Evolutionary conservation across 2,113 vertebrate genomes (phyloP), one percentile per base, ranked within the genome.

Genomic region (Brachyhypopomus gauderio): DNA sequence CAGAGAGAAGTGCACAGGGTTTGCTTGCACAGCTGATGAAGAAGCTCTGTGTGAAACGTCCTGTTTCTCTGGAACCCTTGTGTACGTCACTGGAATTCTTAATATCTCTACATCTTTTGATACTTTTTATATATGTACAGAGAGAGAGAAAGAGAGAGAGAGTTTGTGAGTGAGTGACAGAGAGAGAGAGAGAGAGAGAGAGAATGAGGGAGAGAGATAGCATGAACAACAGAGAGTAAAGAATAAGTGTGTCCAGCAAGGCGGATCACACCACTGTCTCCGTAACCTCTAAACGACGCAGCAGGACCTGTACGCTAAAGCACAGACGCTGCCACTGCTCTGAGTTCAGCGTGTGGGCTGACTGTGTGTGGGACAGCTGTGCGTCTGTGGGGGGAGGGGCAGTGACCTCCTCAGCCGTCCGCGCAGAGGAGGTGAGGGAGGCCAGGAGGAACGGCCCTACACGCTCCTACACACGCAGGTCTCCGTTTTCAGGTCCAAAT

Each of bases 401-500:
- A 9, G 9, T 9, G 9, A 9, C 41, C 41, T 41, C 41, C 41
- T 5, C 41, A 30, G 30, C 2, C 30, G 30, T 30, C 30, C 3
- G 3, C 30, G 30, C 30, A 30, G 30, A 30, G 30, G 41, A 20
- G n/a, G 20, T 66, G 79, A 75, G 74, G 48, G 56, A 75, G 59
- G 16, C 67, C 14, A 22, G 6, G 58, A 70, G 72, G 17, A 19
- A 58, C 22, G 3, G 45, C 17, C 22, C 25, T 16, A 6, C 0
- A 11, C 3, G 30, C 30, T 30, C 30, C 20, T 67, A 25, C 34
- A 63, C 19, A 70, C 60, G 34, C 67, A 9, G 80, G 64, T 69
- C 72, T 76, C 79, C 22, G 55, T 22, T 77, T 72, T 38, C 62
- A 27, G 27, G 63, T 52, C 66, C 52, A 79, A 75, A 79, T 70